Percentiles rank a stretch among this genome's conserved stretches.
Conservation (phyloP, 2,113 vertebrate species). For the Orthonyx spaldingii region DNA sequence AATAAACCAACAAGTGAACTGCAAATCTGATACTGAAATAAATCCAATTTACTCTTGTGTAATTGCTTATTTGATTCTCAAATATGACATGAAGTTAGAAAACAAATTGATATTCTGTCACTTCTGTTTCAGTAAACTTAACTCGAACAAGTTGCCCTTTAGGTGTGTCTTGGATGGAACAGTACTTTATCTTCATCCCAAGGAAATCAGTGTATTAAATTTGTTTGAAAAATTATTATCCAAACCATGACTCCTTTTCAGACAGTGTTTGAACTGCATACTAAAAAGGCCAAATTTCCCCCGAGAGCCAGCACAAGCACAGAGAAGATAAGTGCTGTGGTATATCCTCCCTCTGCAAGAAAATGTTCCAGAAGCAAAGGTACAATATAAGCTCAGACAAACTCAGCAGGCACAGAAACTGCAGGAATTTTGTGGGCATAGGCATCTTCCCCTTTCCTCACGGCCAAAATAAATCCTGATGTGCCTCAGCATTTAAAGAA, state of each 20-base stretch:
- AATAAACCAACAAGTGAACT: constrained; percentile 9
- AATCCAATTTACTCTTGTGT: constrained; percentile 66
- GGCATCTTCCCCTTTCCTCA: neutral
- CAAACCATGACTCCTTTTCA: constrained; percentile 16
- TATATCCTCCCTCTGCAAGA: neutral
- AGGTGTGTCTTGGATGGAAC: constrained; percentile 40
- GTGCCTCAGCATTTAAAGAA: neutral
- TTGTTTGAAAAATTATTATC: constrained; percentile 56
- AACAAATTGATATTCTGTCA: constrained; percentile 73
- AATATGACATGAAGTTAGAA: constrained; percentile 66
- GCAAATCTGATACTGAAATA: constrained; percentile 62
- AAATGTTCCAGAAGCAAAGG: neutral
- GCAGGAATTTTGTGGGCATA: neutral
- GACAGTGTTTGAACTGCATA: constrained; percentile 31
- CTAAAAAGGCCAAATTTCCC: neutral
- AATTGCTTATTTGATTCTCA: constrained; percentile 74
- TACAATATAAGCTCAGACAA: neutral
- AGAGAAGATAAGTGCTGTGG: neutral
- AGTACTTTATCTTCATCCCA: constrained; percentile 58
- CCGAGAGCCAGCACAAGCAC: neutral
- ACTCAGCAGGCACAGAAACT: neutral
- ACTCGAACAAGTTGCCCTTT: constrained; percentile 52
- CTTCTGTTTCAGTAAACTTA: constrained; percentile 66
- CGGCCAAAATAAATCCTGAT: neutral
- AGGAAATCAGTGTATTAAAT: constrained; percentile 55